These are phyloP conservation scores for Sterna hirundo DNA, from an alignment of 2,113 vertebrate species.

Conservation along the genomic window DNA sequence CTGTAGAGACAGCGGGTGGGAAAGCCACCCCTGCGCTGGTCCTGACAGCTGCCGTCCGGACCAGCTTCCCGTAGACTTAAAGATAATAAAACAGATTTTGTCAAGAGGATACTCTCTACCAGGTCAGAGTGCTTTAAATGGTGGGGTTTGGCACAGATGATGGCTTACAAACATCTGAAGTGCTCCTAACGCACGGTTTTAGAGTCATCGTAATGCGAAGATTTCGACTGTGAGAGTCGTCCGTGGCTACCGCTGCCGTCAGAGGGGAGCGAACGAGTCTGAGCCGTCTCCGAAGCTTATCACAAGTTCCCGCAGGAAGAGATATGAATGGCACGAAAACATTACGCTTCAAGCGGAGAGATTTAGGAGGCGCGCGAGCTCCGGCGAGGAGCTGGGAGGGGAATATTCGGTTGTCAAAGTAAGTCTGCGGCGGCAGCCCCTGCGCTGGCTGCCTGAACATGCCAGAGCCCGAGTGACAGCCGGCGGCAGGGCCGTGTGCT, in stretches of 20 bases:
- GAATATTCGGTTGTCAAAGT: conserved; percentile 4
- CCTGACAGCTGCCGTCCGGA: not conserved
- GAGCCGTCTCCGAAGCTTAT: not conserved
- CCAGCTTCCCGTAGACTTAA: not conserved
- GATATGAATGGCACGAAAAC: not conserved
- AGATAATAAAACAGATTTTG: not conserved
- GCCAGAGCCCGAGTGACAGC: not conserved
- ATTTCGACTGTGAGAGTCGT: not conserved
- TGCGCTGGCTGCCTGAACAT: not conserved
- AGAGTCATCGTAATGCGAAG: not conserved
- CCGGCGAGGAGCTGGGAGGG: not conserved
- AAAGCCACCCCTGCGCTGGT: not conserved
- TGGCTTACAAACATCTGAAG: not conserved
- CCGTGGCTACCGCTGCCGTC: not conserved
- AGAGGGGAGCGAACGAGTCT: not conserved
- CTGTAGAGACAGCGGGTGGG: rapidly evolving
- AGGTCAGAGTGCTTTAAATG: not conserved
- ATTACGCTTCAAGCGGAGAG: conserved; percentile 1
- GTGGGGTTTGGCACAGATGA: not conserved
- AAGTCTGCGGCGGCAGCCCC: rapidly evolving
- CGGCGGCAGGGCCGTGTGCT: not conserved
- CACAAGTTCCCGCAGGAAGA: not conserved
- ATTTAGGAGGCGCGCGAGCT: conserved; percentile 10
- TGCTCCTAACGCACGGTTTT: not conserved
- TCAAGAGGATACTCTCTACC: not conserved